Evolutionary conservation across 2,113 vertebrate species (phyloP).

Genomic region (Podocnemis expansa): DNA sequence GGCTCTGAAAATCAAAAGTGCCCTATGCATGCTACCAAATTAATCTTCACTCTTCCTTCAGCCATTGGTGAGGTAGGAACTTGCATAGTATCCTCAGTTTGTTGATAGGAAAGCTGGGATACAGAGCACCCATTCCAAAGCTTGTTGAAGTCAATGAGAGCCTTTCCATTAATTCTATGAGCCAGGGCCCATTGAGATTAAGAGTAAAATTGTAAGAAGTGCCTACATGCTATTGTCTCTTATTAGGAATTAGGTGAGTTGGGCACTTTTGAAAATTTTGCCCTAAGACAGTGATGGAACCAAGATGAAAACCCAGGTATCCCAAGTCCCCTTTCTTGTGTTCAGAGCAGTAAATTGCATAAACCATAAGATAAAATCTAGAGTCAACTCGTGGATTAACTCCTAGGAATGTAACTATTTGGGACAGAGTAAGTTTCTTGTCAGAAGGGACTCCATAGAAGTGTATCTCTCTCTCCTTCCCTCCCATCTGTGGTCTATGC

Average conservation of each 20-base stretch:
- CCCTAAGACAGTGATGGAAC: neutral
- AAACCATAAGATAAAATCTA: neutral
- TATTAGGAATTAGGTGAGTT: neutral
- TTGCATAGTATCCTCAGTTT: too few relatives aligned
- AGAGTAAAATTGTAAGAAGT: neutral
- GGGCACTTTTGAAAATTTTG: neutral
- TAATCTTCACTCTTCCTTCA: neutral
- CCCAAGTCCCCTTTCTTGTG: neutral
- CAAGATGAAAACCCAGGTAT: neutral
- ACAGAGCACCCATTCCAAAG: neutral
- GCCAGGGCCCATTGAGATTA: neutral
- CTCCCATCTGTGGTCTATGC: neutral
- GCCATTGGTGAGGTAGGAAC: too few relatives aligned
- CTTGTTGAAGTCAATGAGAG: fast-evolving
- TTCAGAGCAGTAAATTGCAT: neutral
- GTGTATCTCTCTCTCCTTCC: neutral
- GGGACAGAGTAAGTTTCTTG: neutral
- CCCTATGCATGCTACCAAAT: neutral
- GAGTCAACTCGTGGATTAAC: neutral
- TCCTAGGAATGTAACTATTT: neutral
- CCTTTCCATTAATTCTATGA: neutral
- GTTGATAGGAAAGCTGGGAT: neutral
- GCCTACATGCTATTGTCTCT: neutral
- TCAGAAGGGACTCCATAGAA: neutral
- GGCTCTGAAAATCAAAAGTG: neutral